Evolutionary conservation across 2,888 invertebrate species (phyloP).

Genomic region (Melinaea menophilus): DNA sequence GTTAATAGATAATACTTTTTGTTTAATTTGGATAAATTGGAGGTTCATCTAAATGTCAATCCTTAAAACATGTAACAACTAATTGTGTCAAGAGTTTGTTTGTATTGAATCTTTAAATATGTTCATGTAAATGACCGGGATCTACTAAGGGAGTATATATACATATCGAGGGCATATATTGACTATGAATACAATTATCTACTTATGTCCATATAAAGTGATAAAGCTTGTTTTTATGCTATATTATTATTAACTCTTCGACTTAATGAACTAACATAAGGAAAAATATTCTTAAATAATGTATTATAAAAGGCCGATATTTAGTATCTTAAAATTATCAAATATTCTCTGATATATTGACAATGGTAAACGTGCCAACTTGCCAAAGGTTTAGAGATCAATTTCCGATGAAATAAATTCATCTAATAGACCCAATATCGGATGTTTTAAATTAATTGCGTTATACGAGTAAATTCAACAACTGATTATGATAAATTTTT

Average conservation of each 20-base stretch:
- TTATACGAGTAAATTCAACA: background rate
- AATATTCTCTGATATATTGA: too few relatives aligned
- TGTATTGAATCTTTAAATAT: slow-evolving; percentile 52
- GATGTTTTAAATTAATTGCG: slow-evolving; percentile 20
- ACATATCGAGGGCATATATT: slow-evolving; percentile 41
- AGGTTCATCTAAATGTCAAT: slow-evolving; percentile 18
- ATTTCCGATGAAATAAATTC: slow-evolving; percentile 64
- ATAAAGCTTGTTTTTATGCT: too few relatives aligned
- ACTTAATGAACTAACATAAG: too few relatives aligned
- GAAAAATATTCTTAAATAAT: too few relatives aligned
- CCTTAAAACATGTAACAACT: slow-evolving; percentile 23
- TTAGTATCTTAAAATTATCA: too few relatives aligned
- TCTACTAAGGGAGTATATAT: slow-evolving; percentile 36
- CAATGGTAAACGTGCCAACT: slow-evolving; percentile 1
- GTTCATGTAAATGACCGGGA: slow-evolving; percentile 48
- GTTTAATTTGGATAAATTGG: too few relatives aligned
- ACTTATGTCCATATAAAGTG: too few relatives aligned
- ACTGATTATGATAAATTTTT: background rate
- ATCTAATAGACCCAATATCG: slow-evolving; percentile 52
- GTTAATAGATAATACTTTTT: too few relatives aligned
- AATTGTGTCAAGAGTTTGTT: slow-evolving; percentile 37
- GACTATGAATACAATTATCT: slow-evolving; percentile 31
- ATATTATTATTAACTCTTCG: too few relatives aligned
- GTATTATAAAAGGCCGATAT: too few relatives aligned
- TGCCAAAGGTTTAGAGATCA: slow-evolving; percentile 47